These are phyloP conservation scores for Bubo bubo DNA, from an alignment of 2,113 vertebrate genomes.

Conservation along the genomic window DNA sequence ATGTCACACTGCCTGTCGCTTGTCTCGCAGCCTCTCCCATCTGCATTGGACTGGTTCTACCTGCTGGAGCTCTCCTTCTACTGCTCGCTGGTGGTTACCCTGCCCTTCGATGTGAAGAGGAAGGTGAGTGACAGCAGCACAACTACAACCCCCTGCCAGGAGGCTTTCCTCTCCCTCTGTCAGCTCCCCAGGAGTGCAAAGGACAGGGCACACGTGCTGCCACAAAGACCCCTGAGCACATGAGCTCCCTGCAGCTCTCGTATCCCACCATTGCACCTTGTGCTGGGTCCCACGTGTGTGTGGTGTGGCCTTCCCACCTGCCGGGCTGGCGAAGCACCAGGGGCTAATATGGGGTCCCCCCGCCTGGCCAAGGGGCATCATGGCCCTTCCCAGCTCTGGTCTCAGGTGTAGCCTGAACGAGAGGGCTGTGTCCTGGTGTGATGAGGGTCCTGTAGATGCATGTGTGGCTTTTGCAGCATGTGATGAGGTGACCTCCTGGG, in stretches of 20 bases:
- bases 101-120: constrained; percentile 81
- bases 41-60: constrained; percentile 78
- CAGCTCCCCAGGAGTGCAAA: neutral
- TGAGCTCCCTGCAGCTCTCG: neutral
- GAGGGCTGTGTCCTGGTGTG: neutral
- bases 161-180: neutral
- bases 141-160: neutral
- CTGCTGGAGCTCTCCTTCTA: constrained; percentile 81
- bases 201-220: neutral
- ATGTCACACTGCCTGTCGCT: neutral
- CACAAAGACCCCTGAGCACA: neutral
- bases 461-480: neutral
- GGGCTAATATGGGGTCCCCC: neutral
- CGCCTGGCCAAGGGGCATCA: neutral
- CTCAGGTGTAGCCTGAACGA: neutral
- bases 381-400: neutral
- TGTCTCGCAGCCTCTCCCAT: constrained; percentile 65
- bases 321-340: neutral
- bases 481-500: neutral
- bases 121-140: constrained; percentile 74
- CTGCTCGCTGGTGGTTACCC: constrained; percentile 77
- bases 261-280: too few species aligned
- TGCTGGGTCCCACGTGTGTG: fast-evolving
- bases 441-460: neutral
- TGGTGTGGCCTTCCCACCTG: neutral